Base-by-base conservation (phyloP, 2,888 invertebrate species). In the Nemotelus nigrinus region DNA sequence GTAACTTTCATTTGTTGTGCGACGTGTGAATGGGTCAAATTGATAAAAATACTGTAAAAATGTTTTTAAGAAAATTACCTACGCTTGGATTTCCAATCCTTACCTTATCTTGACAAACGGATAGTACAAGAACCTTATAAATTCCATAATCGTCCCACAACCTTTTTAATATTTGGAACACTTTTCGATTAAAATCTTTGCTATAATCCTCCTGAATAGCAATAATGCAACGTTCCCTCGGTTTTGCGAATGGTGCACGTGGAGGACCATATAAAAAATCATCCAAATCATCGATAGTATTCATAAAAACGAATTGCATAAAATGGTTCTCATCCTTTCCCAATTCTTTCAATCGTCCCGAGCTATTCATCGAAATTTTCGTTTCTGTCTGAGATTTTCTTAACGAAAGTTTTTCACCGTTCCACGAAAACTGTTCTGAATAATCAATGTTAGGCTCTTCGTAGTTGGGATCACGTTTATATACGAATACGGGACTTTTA, bases 131-230 rank as follows among this genome's bases (percentile, higher is more conserved):
- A 2, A 48, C 68, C 53, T 72, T 74, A 2, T 72, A 25, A 43
- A 81, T 77, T 1, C 78, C 81, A 75, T 80, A 79, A 70, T 78
- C 48, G 4, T 41, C 60, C 81, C 81, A 81, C 55, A 81, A 50
- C 60, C 68, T 76, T 72, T 78, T 58, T 25, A 81, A 43, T 0
- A 81, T 71, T 2, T 44, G 25, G 6, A 68, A 48, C 5, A 60
- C 77, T 10, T 8, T 41, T 4, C 5, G 10, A 55, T 76, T n/a
- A 48, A 64, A 77, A 25, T 44, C 39, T 50, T 72, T 60, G 3
- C n/a, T 39, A 25, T 71, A 57, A 41, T 75, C 50, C 39, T 76
- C 71, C 50, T 65, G 7, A 7, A 79, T n/a, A 6, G 74, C 76
- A 7, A 80, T 58, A n/a, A 80, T 44, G 64, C 74, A 80, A 39